Percentiles rank a stretch among this genome's conserved stretches.
These are phyloP conservation scores for Drosophila obscura DNA, from an alignment of 1,140 invertebrate genomes.

Conservation along the genomic window DNA sequence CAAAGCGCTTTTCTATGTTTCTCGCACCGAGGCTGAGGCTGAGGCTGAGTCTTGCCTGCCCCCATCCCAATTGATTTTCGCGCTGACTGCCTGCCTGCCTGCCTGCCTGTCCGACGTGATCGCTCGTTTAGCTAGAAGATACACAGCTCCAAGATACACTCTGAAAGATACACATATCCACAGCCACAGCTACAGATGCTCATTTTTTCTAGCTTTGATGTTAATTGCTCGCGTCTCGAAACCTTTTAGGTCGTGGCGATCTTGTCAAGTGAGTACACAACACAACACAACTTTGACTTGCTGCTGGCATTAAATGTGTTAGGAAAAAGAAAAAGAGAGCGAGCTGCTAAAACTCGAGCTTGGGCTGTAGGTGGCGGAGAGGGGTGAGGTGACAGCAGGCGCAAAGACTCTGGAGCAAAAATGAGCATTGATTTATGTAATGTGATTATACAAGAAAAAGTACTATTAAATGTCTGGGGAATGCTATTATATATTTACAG, in stretches of 20 bases:
- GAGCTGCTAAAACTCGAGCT: conserved; percentile 5
- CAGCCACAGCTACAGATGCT: conserved; percentile 8
- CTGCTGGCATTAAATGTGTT: conserved; percentile 62
- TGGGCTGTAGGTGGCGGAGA: background rate
- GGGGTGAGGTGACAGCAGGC: no score
- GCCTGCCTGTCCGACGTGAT: conserved; percentile 64
- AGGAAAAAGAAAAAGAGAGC: conserved; percentile 12
- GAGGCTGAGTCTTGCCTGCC: conserved; percentile 21
- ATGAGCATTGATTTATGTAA: no score
- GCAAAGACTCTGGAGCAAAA: no score
- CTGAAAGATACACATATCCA: conserved; percentile 23
- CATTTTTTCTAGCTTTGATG: conserved; percentile 58
- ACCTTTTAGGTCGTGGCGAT: conserved; percentile 45
- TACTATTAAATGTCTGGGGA: no score
- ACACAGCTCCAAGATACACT: conserved; percentile 37
- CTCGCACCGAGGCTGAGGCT: background rate
- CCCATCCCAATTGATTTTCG: conserved; percentile 70
- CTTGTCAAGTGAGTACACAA: conserved; percentile 42
- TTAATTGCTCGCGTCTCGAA: conserved; percentile 63
- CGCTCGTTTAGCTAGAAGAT: conserved; percentile 56
- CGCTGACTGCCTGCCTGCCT: conserved; percentile 6
- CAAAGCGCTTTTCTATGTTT: conserved; percentile 74
- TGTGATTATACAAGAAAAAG: no score
- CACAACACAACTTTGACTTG: conserved; percentile 43
- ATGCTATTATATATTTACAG: no score